phyloP scores from a whole-genome alignment of 2,888 invertebrate species.

The Eristalis tenax region DNA sequence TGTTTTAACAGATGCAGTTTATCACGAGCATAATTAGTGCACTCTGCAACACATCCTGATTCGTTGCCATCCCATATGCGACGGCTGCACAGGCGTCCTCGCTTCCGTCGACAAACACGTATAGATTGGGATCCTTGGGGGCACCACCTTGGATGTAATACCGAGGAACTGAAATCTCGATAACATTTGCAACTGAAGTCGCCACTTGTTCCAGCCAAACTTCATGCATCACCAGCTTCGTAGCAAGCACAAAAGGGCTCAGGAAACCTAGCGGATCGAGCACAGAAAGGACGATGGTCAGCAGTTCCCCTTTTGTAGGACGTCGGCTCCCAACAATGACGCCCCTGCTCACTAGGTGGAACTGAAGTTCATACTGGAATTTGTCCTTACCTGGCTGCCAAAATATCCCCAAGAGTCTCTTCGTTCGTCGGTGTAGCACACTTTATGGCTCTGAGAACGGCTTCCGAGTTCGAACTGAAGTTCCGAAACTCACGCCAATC shows the following conservation, averaged over 20 bases:
- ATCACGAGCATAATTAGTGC: no score
- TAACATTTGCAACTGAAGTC: neutral
- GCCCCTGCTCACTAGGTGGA: conserved; percentile 23
- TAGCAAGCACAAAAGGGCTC: conserved; percentile 31
- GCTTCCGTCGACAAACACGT: conserved; percentile 46
- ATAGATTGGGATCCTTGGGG: conserved; percentile 7
- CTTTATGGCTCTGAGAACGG: no score
- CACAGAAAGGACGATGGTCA: conserved; percentile 47
- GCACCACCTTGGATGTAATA: conserved; percentile 1
- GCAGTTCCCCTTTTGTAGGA: conserved; percentile 29
- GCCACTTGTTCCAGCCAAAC: conserved; percentile 30
- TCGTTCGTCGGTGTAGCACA: no score
- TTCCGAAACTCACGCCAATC: conserved; percentile 13
- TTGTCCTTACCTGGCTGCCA: no score
- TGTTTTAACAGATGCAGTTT: no score
- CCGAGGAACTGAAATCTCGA: conserved; percentile 3
- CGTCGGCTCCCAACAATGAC: conserved; percentile 22
- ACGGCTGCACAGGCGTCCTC: conserved; percentile 62
- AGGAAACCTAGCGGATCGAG: conserved; percentile 44
- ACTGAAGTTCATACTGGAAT: no score
- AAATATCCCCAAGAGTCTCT: no score
- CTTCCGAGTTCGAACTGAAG: no score
- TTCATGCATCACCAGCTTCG: conserved; percentile 40
- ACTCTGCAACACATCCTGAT: no score
- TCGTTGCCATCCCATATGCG: conserved; percentile 34